phyloP scores from a whole-genome alignment of 2,888 invertebrate species.

The Iphiclides podalirius region DNA sequence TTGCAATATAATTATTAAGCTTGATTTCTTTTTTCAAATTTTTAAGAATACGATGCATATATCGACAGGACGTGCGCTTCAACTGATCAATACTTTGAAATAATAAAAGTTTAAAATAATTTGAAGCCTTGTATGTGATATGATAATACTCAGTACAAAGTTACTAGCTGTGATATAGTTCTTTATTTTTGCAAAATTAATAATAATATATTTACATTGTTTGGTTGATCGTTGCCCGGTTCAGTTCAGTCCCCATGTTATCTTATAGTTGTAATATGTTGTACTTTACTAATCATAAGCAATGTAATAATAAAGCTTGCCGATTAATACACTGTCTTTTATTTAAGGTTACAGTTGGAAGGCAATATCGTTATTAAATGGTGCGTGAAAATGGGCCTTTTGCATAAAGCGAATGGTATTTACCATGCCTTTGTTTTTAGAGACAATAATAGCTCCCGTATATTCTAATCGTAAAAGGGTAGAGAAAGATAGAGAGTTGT shows the following conservation, averaged over 20 bases:
- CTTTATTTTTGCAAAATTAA: conserved; percentile 23
- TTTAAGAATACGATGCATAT: too few species aligned
- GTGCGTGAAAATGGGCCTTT: too few species aligned
- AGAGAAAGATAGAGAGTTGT: too few species aligned
- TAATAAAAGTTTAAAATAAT: conserved; percentile 1
- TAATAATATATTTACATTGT: conserved; percentile 6
- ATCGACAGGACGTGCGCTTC: neutral
- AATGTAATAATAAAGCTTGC: conserved; percentile 24
- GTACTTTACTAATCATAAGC: conserved; percentile 22
- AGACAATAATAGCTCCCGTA: too few species aligned
- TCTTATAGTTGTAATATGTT: conserved; percentile 23
- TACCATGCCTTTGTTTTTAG: too few species aligned
- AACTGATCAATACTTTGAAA: conserved; percentile 4
- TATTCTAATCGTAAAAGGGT: too few species aligned
- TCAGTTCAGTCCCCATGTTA: conserved; percentile 6
- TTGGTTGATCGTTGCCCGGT: conserved; percentile 26
- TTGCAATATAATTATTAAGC: conserved; percentile 5
- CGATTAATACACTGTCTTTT: conserved; percentile 19
- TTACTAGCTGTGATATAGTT: conserved; percentile 46
- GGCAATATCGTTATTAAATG: too few species aligned
- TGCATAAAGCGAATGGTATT: too few species aligned
- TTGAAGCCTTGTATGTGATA: conserved; percentile 5
- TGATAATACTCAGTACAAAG: conserved; percentile 42
- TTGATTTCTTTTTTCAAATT: neutral
- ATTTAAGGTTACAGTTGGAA: too few species aligned